Conservation (phyloP, 2,888 invertebrate genomes). For the Bimastos eiseni region DNA sequence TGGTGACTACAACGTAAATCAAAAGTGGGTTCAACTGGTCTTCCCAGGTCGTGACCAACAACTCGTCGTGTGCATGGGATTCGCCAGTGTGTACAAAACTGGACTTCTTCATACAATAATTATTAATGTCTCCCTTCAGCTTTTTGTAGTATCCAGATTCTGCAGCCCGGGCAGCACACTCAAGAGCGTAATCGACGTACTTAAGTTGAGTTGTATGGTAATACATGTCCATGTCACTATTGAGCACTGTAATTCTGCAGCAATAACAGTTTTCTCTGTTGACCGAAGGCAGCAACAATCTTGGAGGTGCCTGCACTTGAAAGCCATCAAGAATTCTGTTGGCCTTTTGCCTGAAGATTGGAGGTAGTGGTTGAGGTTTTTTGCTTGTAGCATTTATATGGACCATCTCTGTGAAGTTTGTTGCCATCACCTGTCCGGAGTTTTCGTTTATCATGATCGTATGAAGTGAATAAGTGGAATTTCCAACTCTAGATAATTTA, state of each 20-base stretch:
- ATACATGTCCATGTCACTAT: not conserved
- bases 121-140: not conserved
- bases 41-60: not conserved
- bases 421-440: not conserved
- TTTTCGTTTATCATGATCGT: not conserved
- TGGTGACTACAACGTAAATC: not conserved
- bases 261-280: not conserved
- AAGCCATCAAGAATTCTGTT: not conserved
- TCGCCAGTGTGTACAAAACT: not conserved
- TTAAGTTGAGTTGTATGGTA: not conserved
- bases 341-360: not conserved
- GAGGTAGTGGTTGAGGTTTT: not conserved
- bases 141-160: not conserved
- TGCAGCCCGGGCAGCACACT: not conserved
- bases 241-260: not conserved
- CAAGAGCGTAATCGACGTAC: not conserved
- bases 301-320: not conserved
- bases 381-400: not conserved
- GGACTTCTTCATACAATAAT: not conserved
- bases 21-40: not conserved
- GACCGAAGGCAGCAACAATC: not conserved
- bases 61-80: not conserved
- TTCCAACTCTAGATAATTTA: not conserved
- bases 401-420: not conserved
- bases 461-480: not conserved